Evolutionary conservation across 2,797 vertebrate species (phyloP).

Genomic region (Melanotaenia parkinsoni): DNA sequence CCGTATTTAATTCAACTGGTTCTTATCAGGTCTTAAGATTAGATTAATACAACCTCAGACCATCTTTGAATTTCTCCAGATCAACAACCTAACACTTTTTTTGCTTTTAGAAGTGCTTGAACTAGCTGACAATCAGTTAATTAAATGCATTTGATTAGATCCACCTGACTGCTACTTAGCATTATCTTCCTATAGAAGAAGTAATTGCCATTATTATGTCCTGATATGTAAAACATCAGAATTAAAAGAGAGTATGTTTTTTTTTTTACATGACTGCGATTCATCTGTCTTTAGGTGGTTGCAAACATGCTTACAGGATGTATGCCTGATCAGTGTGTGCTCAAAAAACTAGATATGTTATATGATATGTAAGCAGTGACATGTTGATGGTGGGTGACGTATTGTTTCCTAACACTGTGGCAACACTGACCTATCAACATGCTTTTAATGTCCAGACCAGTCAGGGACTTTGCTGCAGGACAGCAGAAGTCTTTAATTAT

Average conservation of each 20-base stretch:
- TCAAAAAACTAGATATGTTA: slow-evolving; percentile 12
- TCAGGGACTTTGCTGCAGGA: slow-evolving; percentile 46
- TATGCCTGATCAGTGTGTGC: not conserved
- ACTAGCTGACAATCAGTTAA: not conserved
- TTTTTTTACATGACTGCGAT: not conserved
- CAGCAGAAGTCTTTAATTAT: slow-evolving; percentile 27
- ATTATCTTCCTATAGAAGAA: not conserved
- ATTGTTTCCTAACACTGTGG: slow-evolving; percentile 32
- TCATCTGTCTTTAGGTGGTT: not conserved
- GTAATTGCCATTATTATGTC: not conserved
- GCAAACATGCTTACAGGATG: slow-evolving; percentile 1
- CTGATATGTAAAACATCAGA: not conserved
- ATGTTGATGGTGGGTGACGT: slow-evolving; percentile 46
- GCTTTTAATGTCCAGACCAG: slow-evolving; percentile 37
- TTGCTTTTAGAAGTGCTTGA: not conserved
- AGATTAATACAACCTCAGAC: not conserved
- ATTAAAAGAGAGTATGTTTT: not conserved
- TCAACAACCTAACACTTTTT: not conserved
- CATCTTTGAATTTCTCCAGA: not conserved
- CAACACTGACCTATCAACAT: slow-evolving; percentile 13
- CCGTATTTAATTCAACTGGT: not conserved
- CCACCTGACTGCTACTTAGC: not conserved
- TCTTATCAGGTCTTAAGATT: not conserved
- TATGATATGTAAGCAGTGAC: slow-evolving; percentile 25
- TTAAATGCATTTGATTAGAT: not conserved